phyloP scores from a whole-genome alignment of 2,113 vertebrate species.

The Xenotilapia flavipinnis region DNA sequence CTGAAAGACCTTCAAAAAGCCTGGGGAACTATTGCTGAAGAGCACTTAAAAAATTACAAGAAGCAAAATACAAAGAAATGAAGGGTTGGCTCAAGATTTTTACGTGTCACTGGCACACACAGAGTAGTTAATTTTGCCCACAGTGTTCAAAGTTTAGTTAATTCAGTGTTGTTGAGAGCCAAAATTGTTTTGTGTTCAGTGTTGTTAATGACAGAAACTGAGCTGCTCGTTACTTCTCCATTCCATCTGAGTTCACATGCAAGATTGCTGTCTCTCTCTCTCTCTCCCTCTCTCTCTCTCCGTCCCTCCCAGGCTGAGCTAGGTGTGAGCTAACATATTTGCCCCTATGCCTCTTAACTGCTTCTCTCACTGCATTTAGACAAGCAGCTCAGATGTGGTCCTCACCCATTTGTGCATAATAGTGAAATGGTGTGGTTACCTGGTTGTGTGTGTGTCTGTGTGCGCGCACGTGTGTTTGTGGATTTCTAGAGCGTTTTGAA shows the following conservation, averaged over 20 bases:
- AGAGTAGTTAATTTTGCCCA: background rate
- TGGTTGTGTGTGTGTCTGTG: background rate
- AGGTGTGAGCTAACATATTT: slow-evolving; percentile 24
- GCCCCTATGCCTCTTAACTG: background rate
- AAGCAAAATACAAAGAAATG: background rate
- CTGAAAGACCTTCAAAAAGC: background rate
- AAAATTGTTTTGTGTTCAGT: background rate
- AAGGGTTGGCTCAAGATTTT: background rate
- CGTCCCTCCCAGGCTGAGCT: background rate
- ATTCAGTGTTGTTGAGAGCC: background rate
- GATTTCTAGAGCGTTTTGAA: slow-evolving; percentile 20
- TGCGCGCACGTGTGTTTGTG: background rate
- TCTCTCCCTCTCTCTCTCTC: background rate
- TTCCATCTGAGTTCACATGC: background rate
- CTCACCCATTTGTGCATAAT: background rate
- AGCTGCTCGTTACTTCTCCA: slow-evolving; percentile 11
- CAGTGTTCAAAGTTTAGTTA: background rate
- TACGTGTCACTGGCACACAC: background rate
- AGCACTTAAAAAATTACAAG: background rate
- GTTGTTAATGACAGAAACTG: slow-evolving; percentile 35
- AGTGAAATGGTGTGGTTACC: background rate
- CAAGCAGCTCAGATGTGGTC: background rate
- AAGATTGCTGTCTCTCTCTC: background rate
- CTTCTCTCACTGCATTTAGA: slow-evolving; percentile 25
- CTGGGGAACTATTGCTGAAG: background rate